Percentiles rank a stretch among this genome's conserved stretches.
phyloP scores from a whole-genome alignment of 2,797 vertebrate species.

The Catostomus latipinnis region DNA sequence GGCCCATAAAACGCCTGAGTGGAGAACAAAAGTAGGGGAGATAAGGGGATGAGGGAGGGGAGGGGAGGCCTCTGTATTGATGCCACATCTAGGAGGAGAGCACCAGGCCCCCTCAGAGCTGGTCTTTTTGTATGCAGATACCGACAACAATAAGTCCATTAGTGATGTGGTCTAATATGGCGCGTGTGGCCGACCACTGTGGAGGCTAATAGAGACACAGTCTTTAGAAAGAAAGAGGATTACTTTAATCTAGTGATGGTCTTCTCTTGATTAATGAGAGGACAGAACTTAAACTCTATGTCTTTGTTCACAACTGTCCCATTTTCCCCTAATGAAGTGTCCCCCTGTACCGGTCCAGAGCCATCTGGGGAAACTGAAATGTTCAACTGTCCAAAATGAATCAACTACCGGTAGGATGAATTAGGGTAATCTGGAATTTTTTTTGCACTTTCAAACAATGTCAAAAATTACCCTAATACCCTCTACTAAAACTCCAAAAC shows the following conservation, averaged over 20 bases:
- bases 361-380: constrained; percentile 68
- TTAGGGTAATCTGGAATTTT: not conserved
- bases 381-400: constrained; percentile 21
- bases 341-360: constrained; percentile 65
- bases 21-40: constrained; percentile 50
- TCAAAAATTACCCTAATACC: not conserved
- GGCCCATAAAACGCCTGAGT: constrained; percentile 50
- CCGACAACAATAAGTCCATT: constrained; percentile 72
- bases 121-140: constrained; percentile 65
- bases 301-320: constrained; percentile 54
- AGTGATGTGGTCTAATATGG: constrained; percentile 71
- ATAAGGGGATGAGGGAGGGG: constrained; percentile 37
- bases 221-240: constrained; percentile 79
- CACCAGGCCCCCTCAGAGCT: constrained; percentile 49
- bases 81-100: constrained; percentile 35
- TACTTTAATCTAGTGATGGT: constrained; percentile 84
- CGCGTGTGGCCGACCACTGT: constrained; percentile 73
- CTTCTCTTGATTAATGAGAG: constrained; percentile 58
- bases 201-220: constrained; percentile 78
- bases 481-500: not conserved
- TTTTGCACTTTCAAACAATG: not conserved
- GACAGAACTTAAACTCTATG: constrained; percentile 64
- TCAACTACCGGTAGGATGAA: not conserved
- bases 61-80: constrained; percentile 48
- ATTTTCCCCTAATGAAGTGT: constrained; percentile 23